Percentiles rank a stretch among this genome's conserved stretches.
These are phyloP conservation scores for Desmodus rotundus DNA, from an alignment of 2,113 vertebrate genomes.

Conservation along the genomic window DNA sequence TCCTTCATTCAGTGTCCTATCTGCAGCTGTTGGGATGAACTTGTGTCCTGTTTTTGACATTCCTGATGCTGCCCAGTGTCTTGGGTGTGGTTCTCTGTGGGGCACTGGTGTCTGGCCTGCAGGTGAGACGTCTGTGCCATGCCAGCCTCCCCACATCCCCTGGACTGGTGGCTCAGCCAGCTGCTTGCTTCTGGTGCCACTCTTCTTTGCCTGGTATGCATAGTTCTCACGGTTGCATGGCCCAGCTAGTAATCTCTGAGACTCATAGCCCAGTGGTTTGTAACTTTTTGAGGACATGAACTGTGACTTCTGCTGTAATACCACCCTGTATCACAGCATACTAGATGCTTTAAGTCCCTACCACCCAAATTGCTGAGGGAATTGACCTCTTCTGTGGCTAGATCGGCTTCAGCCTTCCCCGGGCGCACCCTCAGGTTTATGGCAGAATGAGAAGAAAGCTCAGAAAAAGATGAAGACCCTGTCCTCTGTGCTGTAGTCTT, in stretches of 20 bases:
- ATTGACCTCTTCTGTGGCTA: not conserved
- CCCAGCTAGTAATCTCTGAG: not conserved
- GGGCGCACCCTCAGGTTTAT: not conserved
- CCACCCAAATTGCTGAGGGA: not conserved
- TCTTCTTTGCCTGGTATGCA: not conserved
- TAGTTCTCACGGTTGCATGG: not conserved
- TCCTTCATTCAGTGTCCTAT: not conserved
- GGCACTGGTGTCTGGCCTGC: not conserved
- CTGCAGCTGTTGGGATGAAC: not conserved
- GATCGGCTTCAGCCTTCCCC: not conserved
- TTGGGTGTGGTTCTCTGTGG: not conserved
- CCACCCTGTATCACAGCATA: not conserved
- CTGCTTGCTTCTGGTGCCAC: not conserved
- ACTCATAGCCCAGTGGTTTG: not conserved
- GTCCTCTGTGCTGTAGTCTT: not conserved
- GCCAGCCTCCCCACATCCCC: not conserved
- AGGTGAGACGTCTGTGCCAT: not conserved
- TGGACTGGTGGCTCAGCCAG: not conserved
- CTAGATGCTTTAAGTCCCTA: not conserved
- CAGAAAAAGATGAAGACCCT: not conserved
- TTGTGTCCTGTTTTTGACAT: not conserved
- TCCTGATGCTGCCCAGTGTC: not conserved
- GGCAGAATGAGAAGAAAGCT: not conserved
- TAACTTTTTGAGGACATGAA: not conserved
- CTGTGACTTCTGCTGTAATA: not conserved